These are phyloP conservation scores for Patella caerulea DNA, from an alignment of 2,888 invertebrate species.

Conservation along the genomic window DNA sequence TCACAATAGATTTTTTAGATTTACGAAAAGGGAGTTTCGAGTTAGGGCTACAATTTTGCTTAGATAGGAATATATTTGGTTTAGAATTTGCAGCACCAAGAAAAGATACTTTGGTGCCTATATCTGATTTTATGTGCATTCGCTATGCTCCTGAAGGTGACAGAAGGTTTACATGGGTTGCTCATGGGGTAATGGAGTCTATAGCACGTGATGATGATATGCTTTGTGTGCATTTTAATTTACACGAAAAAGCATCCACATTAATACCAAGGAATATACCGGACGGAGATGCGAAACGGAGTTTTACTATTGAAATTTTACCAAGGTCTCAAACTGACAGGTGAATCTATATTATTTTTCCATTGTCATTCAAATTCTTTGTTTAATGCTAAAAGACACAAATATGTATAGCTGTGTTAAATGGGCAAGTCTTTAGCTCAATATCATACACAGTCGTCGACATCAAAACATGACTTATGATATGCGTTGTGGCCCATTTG, in stretches of 20 bases:
- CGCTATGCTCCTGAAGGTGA: not conserved
- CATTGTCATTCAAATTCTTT: too few species aligned
- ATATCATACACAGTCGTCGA: too few species aligned
- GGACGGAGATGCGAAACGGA: not conserved
- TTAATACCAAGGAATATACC: not conserved
- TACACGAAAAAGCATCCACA: not conserved
- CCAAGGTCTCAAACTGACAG: constrained; percentile 1
- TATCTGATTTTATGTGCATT: constrained; percentile 31
- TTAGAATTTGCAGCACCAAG: constrained; percentile 28
- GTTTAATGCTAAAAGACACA: too few species aligned
- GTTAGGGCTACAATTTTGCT: constrained; percentile 36
- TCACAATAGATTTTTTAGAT: constrained; percentile 37
- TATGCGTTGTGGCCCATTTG: too few species aligned
- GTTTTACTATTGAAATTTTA: not conserved
- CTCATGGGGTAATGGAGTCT: constrained; percentile 25
- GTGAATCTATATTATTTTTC: not conserved
- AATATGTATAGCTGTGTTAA: too few species aligned
- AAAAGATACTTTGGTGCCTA: constrained; percentile 27
- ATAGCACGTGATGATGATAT: not conserved
- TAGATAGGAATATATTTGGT: constrained; percentile 46
- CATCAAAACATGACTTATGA: too few species aligned
- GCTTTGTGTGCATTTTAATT: not conserved
- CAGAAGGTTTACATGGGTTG: constrained; percentile 23
- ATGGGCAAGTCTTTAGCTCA: too few species aligned
- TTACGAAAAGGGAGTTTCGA: constrained; percentile 39